Evolutionary conservation across 30 jellyfish, hydroid and myxozoan species (phyloP).

Genomic region (Cassiopea xamachana): DNA sequence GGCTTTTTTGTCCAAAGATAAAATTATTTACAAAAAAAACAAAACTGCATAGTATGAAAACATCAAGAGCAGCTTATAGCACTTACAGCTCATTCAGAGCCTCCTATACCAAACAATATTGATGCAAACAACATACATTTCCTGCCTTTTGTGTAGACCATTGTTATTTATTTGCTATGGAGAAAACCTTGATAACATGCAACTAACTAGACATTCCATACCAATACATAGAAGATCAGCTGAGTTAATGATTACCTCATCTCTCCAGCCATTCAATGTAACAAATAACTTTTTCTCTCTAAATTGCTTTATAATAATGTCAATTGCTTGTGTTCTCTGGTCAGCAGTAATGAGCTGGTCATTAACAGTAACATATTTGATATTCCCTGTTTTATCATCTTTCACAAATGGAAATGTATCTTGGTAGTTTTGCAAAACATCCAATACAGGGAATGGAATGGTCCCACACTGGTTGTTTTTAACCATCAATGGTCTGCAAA

Average conservation of each 20-base stretch:
- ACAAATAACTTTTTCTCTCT: constrained; percentile 69
- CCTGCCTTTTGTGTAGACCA: no score
- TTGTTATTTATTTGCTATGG: no score
- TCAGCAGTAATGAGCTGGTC: constrained; percentile 42
- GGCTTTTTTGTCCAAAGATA: no score
- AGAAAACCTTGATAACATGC: neutral
- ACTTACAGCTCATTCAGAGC: no score
- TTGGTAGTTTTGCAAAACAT: constrained; percentile 52
- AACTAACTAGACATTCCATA: neutral
- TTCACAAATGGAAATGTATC: constrained; percentile 62
- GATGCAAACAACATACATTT: no score
- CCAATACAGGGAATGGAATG: constrained; percentile 70
- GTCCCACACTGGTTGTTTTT: constrained; percentile 72
- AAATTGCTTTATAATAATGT: constrained; percentile 50
- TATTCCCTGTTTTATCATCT: constrained; percentile 69
- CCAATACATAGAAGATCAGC: neutral
- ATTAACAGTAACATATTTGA: constrained; percentile 65
- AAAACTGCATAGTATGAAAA: no score
- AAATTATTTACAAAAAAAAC: no score
- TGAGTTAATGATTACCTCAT: constrained; percentile 50
- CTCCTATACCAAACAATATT: no score
- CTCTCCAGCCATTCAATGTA: constrained; percentile 82
- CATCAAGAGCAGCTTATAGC: no score
- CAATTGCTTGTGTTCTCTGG: constrained; percentile 64
- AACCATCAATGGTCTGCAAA: constrained; percentile 72